Evolutionary conservation across 2,113 vertebrate species (phyloP).

Genomic region (Cranoglanis bouderius): DNA sequence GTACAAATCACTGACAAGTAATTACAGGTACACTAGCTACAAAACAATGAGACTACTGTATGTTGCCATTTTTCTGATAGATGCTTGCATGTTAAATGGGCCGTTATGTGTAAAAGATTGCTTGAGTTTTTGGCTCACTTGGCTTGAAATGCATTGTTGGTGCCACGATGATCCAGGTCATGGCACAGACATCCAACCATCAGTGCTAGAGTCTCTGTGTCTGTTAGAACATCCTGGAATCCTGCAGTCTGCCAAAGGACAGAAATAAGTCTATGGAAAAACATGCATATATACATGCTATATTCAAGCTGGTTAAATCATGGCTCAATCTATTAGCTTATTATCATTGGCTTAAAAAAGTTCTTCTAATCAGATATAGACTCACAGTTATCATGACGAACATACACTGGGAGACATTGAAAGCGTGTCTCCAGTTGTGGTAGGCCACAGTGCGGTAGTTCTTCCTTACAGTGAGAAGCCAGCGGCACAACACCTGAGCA

Average conservation of each 20-base stretch:
- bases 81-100: background rate
- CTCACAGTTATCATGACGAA: slow-evolving; percentile 78
- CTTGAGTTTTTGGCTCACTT: slow-evolving; percentile 67
- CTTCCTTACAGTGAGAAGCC: slow-evolving; percentile 80
- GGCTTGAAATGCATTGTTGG: slow-evolving; percentile 82
- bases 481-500: slow-evolving; percentile 76
- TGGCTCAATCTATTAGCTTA: background rate
- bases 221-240: slow-evolving; percentile 75
- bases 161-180: slow-evolving; percentile 79
- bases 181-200: slow-evolving; percentile 82
- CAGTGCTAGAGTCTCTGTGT: slow-evolving; percentile 75
- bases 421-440: slow-evolving; percentile 81
- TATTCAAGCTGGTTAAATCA: background rate
- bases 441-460: slow-evolving; percentile 80
- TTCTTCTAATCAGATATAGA: background rate
- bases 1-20: background rate
- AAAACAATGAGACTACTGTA: background rate
- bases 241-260: slow-evolving; percentile 67
- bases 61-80: too few relatives aligned
- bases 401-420: slow-evolving; percentile 82
- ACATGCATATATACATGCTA: background rate
- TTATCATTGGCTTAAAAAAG: background rate
- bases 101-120: background rate
- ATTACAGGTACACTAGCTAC: background rate
- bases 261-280: background rate